Evolutionary conservation across 1,140 invertebrate species (phyloP), one percentile per base, ranked within the genome.

Genomic region (Pygmarrhopalites habei): DNA sequence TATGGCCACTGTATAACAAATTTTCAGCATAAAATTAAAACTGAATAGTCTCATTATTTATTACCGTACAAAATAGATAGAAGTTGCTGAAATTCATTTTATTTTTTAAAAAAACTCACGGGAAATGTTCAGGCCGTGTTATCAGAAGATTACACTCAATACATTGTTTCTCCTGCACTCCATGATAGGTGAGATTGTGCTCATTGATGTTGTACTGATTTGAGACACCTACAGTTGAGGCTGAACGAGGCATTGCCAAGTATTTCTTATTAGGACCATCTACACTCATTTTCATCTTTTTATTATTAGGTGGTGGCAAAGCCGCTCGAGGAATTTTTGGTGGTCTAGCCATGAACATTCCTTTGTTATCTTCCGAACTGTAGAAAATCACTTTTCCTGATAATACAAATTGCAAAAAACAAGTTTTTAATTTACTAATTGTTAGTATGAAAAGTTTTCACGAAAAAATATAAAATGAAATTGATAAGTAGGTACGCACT

Each of bases 161-260:
- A 19, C 80, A 21, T 88, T 77, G 39, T 82, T 79, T n/a, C 79
- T 79, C 69, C 84, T 82, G 71, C 86, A 89, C 73, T 88, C 86
- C 57, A 84, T 80, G 71, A 86, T 88, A 41, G 19, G 29, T 60
- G 19, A 57, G 29, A 70, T 64, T 49, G 57, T 64, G 19, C 68
- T 43, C 28, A 30, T 10, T 58, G 46, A 49, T 49, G 7, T 23
- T 56, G 53, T 58, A 57, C 17, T n/a, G n/a, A n/a, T n/a, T n/a
- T n/a, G n/a, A n/a, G n/a, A n/a, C n/a, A n/a, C n/a, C n/a, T n/a
- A n/a, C n/a, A n/a, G n/a, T n/a, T n/a, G n/a, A n/a, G n/a, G n/a
- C n/a, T n/a, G n/a, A n/a, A n/a, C n/a, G n/a, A n/a, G n/a, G n/a
- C n/a, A n/a, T n/a, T n/a, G n/a, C n/a, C n/a, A n/a, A n/a, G n/a